These are phyloP conservation scores for Drosophila parabipectinata DNA, from an alignment of 1,140 invertebrate species.

Conservation along the genomic window DNA sequence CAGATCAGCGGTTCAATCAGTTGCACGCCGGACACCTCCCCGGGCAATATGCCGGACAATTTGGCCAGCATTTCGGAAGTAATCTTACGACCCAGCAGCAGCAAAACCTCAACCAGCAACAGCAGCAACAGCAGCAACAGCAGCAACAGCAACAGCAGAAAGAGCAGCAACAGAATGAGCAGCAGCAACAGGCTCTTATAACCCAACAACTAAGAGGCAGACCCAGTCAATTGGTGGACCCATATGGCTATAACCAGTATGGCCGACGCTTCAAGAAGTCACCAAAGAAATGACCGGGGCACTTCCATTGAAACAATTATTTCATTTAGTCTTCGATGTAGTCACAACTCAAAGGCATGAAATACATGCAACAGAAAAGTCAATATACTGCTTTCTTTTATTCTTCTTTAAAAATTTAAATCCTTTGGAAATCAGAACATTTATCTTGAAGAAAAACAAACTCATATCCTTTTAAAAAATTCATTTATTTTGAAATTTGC, in stretches of 20 bases:
- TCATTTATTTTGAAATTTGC: conserved; percentile 40
- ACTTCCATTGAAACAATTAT: conserved; percentile 20
- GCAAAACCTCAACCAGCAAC: conserved; percentile 66
- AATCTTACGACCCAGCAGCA: conserved; percentile 51
- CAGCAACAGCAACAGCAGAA: conserved; percentile 67
- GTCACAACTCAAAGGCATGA: conserved; percentile 74
- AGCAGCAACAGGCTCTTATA: conserved; percentile 71
- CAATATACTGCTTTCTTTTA: conserved; percentile 6
- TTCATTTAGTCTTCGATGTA: conserved; percentile 56
- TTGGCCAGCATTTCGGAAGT: conserved; percentile 50
- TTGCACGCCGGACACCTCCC: conserved; percentile 57
- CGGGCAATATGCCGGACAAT: conserved; percentile 69
- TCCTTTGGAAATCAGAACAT: no score
- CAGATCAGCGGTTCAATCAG: conserved; percentile 62
- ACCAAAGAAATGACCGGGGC: conserved; percentile 29
- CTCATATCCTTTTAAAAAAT: conserved; percentile 3
- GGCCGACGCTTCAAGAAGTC: conserved; percentile 81
- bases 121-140: conserved; percentile 61
- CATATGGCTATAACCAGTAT: conserved; percentile 76
- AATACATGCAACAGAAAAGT: conserved; percentile 77
- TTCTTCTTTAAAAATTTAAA: no score
- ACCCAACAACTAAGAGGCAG: conserved; percentile 75
- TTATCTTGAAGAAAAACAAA: background rate
- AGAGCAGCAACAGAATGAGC: conserved; percentile 64
- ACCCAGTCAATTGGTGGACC: conserved; percentile 73